Conservation (phyloP, 2,113 vertebrate species). For the Lonchura striata region DNA sequence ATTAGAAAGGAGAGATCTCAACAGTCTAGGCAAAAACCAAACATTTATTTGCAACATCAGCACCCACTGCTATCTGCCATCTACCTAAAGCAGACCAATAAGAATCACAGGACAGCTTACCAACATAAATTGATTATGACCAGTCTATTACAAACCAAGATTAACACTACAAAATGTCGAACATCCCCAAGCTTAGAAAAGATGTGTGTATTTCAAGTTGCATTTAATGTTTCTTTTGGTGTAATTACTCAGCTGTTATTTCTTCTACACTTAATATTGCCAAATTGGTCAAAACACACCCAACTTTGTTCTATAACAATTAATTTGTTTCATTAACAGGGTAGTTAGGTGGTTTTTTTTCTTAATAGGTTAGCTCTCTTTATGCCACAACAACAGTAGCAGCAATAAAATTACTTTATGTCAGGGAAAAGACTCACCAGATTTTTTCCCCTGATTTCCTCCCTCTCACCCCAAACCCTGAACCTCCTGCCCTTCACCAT, state of each 20-base stretch:
- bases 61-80: neutral
- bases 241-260: neutral
- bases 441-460: neutral
- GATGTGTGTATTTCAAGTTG: neutral
- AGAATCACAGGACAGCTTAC: neutral
- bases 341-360: neutral
- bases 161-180: neutral
- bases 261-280: neutral
- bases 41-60: neutral
- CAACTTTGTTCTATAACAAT: neutral
- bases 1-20: neutral
- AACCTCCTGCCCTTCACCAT: too few relatives aligned
- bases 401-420: neutral
- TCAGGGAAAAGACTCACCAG: neutral
- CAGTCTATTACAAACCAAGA: neutral
- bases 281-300: neutral
- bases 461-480: neutral
- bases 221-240: neutral
- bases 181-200: neutral
- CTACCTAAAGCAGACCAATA: neutral
- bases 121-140: neutral
- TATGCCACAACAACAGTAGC: neutral
- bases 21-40: neutral
- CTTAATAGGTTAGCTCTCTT: neutral
- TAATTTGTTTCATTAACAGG: neutral